Base-by-base conservation (phyloP, 2,113 vertebrate genomes). In the Corythornis vintsioides region DNA sequence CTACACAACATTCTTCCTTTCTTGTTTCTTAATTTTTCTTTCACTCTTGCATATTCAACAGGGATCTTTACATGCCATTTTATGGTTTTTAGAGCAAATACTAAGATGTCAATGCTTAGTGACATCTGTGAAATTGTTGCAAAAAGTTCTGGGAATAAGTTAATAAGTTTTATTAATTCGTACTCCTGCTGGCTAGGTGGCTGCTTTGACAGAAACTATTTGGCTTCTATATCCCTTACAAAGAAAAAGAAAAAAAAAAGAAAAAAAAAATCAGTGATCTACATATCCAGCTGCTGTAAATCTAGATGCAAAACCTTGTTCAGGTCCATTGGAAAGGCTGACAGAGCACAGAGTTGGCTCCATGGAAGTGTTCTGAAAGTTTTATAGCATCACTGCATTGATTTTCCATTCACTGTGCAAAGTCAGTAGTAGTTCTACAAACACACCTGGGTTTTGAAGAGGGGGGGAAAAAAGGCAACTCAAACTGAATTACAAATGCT, bases 381-480 rank as follows among this genome's bases (percentile, higher is more conserved):
- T 80, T 92, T 75, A 77, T 64, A 74, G 65, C 53, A 89, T 77
- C 53, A 53, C 81, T 95, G 84, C 63, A 79, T 57, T 96, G 67
- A 76, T 89, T 96, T 96, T 92, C 38, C 19, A 75, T 76, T 90
- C 57, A 64, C 26, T 47, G 15, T 82, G 69, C 78, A 80, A 86
- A 93, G n/a, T 86, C 89, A 94, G 82, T 74, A 93, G 77, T 83
- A 86, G 15, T 83, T 94, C 88, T 88, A 77, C 76, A 81, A 85
- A 83, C 45, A 47, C 60, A 76, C 52, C 80, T 42, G 64, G 15
- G 74, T 86, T 90, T 69, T 89, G 52, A 70, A 73, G 71, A 57
- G 48, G 64, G 21, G 21, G 45, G 18, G 40, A 33, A 83, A 82
- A 85, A 88, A 86, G 67, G 65, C 45, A 92, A 63, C 59, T 96